Conservation (phyloP, 37 sponge, comb jelly and placozoan genomes). For the Beroe ovata region DNA sequence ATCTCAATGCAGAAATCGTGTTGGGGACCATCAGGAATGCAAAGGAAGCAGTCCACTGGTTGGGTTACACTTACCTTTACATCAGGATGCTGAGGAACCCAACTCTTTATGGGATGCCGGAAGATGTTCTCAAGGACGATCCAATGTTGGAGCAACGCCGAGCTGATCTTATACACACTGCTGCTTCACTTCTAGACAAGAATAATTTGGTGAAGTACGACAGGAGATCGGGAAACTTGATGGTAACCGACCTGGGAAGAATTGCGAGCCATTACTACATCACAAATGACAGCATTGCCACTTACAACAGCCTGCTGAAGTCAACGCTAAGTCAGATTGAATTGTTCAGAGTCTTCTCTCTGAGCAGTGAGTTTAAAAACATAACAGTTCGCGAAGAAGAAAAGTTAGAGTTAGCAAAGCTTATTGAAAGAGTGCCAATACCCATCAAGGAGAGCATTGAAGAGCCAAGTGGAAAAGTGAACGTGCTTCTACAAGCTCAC, state of each 20-base stretch:
- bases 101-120: slow-evolving; percentile 81
- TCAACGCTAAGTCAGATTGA: slow-evolving; percentile 96
- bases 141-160: slow-evolving; percentile 86
- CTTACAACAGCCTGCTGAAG: slow-evolving; percentile 94
- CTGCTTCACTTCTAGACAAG: slow-evolving; percentile 85
- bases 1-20: slow-evolving; percentile 97
- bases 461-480: slow-evolving; percentile 98
- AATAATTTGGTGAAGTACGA: slow-evolving; percentile 92
- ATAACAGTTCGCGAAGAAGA: slow-evolving; percentile 98
- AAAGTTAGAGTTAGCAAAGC: slow-evolving; percentile 89
- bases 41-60: slow-evolving; percentile 95
- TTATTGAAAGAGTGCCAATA: slow-evolving; percentile 92
- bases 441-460: slow-evolving; percentile 98
- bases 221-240: slow-evolving; percentile 89
- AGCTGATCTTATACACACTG: slow-evolving; percentile 94
- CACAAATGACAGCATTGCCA: slow-evolving; percentile 88
- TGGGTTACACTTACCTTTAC: slow-evolving; percentile 95
- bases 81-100: slow-evolving; percentile 92
- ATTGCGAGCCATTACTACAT: slow-evolving; percentile 98
- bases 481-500: slow-evolving; percentile 93
- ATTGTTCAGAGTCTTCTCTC: slow-evolving; percentile 92
- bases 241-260: slow-evolving; percentile 94
- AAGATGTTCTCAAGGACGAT: slow-evolving; percentile 78
- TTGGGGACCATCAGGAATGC: slow-evolving; percentile 90
- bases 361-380: slow-evolving; percentile 96